phyloP scores from a whole-genome alignment of 2,113 vertebrate genomes.

The Epinephelus cyanopodus region DNA sequence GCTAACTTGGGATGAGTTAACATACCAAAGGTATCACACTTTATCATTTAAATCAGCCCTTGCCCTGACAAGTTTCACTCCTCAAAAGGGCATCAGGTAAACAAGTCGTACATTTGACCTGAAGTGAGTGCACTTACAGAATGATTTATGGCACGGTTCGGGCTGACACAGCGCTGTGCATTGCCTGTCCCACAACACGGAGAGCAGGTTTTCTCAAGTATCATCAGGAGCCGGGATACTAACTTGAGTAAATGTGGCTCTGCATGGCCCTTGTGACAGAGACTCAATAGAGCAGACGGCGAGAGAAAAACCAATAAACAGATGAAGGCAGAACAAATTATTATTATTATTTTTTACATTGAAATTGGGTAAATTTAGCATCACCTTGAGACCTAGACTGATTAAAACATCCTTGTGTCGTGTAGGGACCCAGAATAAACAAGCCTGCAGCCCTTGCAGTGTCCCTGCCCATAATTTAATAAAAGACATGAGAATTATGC shows the following conservation, averaged over 20 bases:
- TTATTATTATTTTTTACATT: neutral
- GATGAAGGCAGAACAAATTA: slow-evolving; percentile 21
- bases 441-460: slow-evolving; percentile 41
- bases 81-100: slow-evolving; percentile 73
- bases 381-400: slow-evolving; percentile 52
- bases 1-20: slow-evolving; percentile 16
- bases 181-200: slow-evolving; percentile 14
- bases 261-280: slow-evolving; percentile 11
- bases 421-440: slow-evolving; percentile 54
- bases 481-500: slow-evolving; percentile 50
- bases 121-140: slow-evolving; percentile 3
- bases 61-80: slow-evolving; percentile 61
- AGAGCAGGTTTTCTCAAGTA: slow-evolving; percentile 12
- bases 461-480: slow-evolving; percentile 54
- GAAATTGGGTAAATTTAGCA: slow-evolving; percentile 62
- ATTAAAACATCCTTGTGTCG: slow-evolving; percentile 69
- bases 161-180: slow-evolving; percentile 61
- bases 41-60: slow-evolving; percentile 72
- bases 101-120: slow-evolving; percentile 57
- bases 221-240: slow-evolving; percentile 24
- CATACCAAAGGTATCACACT: slow-evolving; percentile 40
- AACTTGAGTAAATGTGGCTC: slow-evolving; percentile 24
- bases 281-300: slow-evolving; percentile 24
- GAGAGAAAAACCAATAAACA: slow-evolving; percentile 32
- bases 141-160: slow-evolving; percentile 58